These are phyloP conservation scores for Aphyosemion australe DNA, from an alignment of 2,113 vertebrate species.

Conservation along the genomic window DNA sequence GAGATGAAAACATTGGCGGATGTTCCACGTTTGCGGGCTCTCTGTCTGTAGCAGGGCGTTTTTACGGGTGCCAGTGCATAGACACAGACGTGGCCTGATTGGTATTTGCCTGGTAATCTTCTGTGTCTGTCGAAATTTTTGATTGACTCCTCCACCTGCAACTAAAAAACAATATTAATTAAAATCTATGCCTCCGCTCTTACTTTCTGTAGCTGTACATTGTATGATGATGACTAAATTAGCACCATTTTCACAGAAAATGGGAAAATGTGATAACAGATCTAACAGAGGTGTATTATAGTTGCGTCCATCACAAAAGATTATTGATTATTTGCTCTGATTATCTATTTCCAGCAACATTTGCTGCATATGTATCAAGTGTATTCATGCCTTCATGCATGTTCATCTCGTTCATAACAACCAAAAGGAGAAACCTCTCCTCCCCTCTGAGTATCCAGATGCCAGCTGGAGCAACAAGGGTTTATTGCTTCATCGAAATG, in stretches of 20 bases:
- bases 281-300: too few species aligned
- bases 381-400: slow-evolving; percentile 5
- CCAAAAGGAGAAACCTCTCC: slow-evolving; percentile 55
- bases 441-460: slow-evolving; percentile 69
- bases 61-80: not conserved
- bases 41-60: slow-evolving; percentile 16
- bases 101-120: too few species aligned
- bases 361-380: slow-evolving; percentile 7
- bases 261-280: too few species aligned
- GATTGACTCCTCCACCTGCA: too few species aligned
- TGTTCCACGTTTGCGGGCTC: slow-evolving; percentile 30
- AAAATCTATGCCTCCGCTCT: too few species aligned
- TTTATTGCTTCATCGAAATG: slow-evolving; percentile 72
- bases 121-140: too few species aligned
- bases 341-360: not conserved
- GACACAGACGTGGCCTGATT: too few species aligned
- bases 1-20: slow-evolving; percentile 63
- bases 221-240: too few species aligned
- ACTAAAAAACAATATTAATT: too few species aligned
- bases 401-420: slow-evolving; percentile 41
- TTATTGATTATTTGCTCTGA: slow-evolving; percentile 10
- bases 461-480: slow-evolving; percentile 66
- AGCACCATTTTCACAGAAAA: too few species aligned
- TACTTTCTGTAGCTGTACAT: too few species aligned
- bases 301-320: too few species aligned